Conservation (phyloP, 2,113 vertebrate species). For the Dryoscopus gambensis region DNA sequence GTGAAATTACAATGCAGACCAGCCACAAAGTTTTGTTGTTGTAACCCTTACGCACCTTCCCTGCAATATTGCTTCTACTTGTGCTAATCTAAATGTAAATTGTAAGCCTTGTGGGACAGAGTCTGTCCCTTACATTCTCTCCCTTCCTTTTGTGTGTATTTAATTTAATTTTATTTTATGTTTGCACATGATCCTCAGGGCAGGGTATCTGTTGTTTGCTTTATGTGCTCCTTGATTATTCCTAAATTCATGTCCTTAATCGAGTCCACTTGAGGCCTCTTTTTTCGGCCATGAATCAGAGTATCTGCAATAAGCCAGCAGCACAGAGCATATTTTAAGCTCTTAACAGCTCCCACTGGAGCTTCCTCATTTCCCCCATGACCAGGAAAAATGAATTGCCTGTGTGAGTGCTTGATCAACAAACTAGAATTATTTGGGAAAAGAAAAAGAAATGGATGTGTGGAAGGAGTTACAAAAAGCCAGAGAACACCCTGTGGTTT, state of each 20-base stretch:
- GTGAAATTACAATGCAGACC: background rate
- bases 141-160: background rate
- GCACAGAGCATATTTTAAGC: background rate
- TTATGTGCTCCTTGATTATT: background rate
- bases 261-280: background rate
- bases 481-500: background rate
- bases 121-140: background rate
- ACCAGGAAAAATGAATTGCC: background rate
- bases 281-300: background rate
- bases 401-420: background rate
- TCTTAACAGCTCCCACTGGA: background rate
- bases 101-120: background rate
- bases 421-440: background rate
- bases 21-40: background rate
- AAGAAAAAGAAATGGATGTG: background rate
- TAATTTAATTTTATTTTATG: background rate
- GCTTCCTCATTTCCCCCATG: background rate
- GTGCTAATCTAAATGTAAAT: constrained; percentile 26
- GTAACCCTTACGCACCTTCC: background rate
- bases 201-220: background rate
- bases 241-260: background rate
- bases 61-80: background rate
- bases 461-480: background rate
- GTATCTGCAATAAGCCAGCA: background rate
- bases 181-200: accelerated